Conservation (phyloP, 2,888 invertebrate species). For the Standfussiana lucernea region DNA sequence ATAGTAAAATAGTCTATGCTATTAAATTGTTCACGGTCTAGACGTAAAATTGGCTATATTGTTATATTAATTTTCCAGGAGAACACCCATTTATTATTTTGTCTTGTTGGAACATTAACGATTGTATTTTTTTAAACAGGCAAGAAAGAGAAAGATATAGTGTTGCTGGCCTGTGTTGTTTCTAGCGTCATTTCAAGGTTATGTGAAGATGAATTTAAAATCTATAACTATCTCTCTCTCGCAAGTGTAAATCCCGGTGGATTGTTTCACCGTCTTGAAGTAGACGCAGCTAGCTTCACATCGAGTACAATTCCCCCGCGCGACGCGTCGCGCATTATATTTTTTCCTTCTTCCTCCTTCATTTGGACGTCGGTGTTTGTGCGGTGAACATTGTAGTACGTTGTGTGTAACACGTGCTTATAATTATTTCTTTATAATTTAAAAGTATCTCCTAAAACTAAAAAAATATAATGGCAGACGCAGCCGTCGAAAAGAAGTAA, state of each 20-base stretch:
- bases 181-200: constrained; percentile 84
- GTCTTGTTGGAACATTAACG: constrained; percentile 73
- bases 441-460: constrained; percentile 72
- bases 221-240: constrained; percentile 75
- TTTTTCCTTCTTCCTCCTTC: constrained; percentile 87
- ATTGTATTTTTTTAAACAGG: constrained; percentile 81
- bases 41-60: constrained; percentile 36
- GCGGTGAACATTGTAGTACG: constrained; percentile 86
- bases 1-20: constrained; percentile 1
- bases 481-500: constrained; percentile 93
- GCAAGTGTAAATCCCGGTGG: constrained; percentile 24
- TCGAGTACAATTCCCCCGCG: constrained; percentile 78
- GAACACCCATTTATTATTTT: constrained; percentile 60
- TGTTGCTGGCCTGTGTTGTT: constrained; percentile 76
- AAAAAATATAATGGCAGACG: constrained; percentile 92
- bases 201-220: constrained; percentile 69
- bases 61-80: constrained; percentile 51
- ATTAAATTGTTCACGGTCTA: constrained; percentile 12
- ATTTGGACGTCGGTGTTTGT: constrained; percentile 89
- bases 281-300: constrained; percentile 80
- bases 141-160: constrained; percentile 82
- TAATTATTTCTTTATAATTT: constrained; percentile 73
- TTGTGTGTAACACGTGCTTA: constrained; percentile 87
- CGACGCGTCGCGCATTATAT: constrained; percentile 82
- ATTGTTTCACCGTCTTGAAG: constrained; percentile 76